Percentiles rank a stretch among this genome's conserved stretches.
Evolutionary conservation across 1,140 invertebrate species (phyloP).

Genomic region (Dinothrombium tinctorium): DNA sequence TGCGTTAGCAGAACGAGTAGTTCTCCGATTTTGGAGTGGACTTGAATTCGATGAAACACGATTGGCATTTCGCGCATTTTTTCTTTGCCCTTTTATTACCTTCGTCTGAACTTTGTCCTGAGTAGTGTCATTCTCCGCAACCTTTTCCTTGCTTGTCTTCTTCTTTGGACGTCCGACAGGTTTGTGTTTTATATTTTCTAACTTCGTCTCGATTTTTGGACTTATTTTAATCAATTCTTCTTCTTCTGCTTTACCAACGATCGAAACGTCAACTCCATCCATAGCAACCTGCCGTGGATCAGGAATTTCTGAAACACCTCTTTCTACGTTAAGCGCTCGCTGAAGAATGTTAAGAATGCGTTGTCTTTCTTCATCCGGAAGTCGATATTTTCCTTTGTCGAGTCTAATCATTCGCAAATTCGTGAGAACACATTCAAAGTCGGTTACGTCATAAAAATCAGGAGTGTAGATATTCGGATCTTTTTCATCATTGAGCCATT

Average conservation of each 20-base stretch:
- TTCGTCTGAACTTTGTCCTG: no score
- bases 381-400: conserved; percentile 38
- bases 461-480: conserved; percentile 50
- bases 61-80: no score
- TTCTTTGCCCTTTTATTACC: no score
- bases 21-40: no score
- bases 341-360: conserved; percentile 60
- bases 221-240: conserved; percentile 6
- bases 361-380: conserved; percentile 42
- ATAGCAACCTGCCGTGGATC: conserved; percentile 45
- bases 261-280: conserved; percentile 32
- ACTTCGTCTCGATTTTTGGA: no score
- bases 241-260: conserved; percentile 16
- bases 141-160: neutral
- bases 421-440: conserved; percentile 67
- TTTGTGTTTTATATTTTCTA: no score
- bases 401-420: conserved; percentile 49
- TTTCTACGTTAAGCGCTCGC: conserved; percentile 54
- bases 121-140: neutral
- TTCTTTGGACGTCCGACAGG: no score
- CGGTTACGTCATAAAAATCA: conserved; percentile 67
- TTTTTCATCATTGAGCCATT: conserved; percentile 49
- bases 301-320: conserved; percentile 23
- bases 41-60: no score
- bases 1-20: no score